Percentiles rank a stretch among this genome's conserved stretches.
These are phyloP conservation scores for Adoxophyes honmai DNA, from an alignment of 1,140 invertebrate genomes.

Conservation along the genomic window DNA sequence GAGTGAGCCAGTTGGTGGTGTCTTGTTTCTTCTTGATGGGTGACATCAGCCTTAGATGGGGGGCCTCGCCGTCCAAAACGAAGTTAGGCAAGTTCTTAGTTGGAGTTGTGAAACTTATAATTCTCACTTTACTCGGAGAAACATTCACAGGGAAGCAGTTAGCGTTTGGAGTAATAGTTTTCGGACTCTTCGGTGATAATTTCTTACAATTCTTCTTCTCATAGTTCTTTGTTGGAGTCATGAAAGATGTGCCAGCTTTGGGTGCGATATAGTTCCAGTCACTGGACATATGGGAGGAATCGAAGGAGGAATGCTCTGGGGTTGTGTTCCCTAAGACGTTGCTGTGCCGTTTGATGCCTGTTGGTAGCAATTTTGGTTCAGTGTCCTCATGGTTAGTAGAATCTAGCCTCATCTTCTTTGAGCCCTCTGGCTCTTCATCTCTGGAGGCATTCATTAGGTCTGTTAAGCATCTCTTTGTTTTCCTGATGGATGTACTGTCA, in stretches of 20 bases:
- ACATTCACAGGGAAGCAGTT: slow-evolving; percentile 33
- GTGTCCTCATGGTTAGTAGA: slow-evolving; percentile 17
- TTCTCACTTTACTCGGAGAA: slow-evolving; percentile 41
- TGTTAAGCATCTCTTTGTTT: slow-evolving; percentile 52
- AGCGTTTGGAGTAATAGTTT: slow-evolving; percentile 27
- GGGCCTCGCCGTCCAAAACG: slow-evolving; percentile 85
- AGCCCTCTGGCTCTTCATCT: slow-evolving; percentile 37
- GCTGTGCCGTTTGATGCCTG: slow-evolving; percentile 34
- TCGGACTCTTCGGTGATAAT: slow-evolving; percentile 41
- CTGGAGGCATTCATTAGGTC: slow-evolving; percentile 45
- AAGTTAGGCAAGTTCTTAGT: slow-evolving; percentile 88
- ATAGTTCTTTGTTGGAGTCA: slow-evolving; percentile 58
- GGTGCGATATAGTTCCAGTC: slow-evolving; percentile 43
- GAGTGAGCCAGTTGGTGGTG: slow-evolving; percentile 85
- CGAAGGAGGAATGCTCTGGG: slow-evolving; percentile 19
- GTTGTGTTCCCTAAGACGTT: slow-evolving; percentile 10
- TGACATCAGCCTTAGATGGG: slow-evolving; percentile 83
- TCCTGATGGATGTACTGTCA: slow-evolving; percentile 21
- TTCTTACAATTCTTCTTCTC: slow-evolving; percentile 41
- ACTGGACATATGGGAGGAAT: slow-evolving; percentile 18
- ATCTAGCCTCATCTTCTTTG: slow-evolving; percentile 36
- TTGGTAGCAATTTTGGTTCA: slow-evolving; percentile 31
- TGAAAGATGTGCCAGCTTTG: slow-evolving; percentile 44
- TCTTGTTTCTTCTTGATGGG: slow-evolving; percentile 82
- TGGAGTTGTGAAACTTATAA: slow-evolving; percentile 77